Evolutionary conservation across 2,888 invertebrate genomes (phyloP).

Genomic region (Xestoiulus laeticollis): DNA sequence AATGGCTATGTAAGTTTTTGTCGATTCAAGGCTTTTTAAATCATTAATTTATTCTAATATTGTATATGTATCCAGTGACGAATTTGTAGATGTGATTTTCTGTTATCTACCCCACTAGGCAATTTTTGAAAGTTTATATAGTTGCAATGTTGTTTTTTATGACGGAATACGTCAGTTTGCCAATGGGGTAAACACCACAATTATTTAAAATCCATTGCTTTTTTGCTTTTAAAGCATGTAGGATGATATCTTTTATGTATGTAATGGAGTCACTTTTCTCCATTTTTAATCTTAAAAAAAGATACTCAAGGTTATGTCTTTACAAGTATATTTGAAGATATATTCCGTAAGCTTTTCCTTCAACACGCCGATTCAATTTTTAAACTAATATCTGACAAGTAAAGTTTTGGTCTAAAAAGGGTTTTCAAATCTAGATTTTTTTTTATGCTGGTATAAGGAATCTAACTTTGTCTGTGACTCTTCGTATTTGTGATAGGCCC

Average conservation of each 20-base stretch:
- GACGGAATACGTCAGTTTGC: too few species aligned
- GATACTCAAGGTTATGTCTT: neutral
- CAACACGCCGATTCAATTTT: neutral
- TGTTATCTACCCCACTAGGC: too few species aligned
- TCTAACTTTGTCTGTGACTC: neutral
- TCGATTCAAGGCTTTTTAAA: too few species aligned
- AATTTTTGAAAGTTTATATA: too few species aligned
- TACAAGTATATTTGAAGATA: neutral
- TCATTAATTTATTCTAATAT: too few species aligned
- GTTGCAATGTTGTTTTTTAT: too few species aligned
- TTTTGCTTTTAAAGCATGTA: neutral
- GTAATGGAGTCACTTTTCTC: neutral
- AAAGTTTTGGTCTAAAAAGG: neutral
- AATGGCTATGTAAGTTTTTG: too few species aligned
- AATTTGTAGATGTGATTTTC: too few species aligned
- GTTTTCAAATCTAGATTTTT: conserved; percentile 1
- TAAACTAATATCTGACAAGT: neutral
- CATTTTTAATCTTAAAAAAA: neutral
- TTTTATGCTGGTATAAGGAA: neutral
- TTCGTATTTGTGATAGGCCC: neutral
- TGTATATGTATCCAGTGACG: too few species aligned
- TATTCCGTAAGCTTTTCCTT: neutral
- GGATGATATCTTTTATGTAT: neutral
- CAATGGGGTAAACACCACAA: too few species aligned
- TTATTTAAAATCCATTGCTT: too few species aligned